phyloP scores from a whole-genome alignment of 2,797 vertebrate species.

The Pseudomugil tenellus region DNA sequence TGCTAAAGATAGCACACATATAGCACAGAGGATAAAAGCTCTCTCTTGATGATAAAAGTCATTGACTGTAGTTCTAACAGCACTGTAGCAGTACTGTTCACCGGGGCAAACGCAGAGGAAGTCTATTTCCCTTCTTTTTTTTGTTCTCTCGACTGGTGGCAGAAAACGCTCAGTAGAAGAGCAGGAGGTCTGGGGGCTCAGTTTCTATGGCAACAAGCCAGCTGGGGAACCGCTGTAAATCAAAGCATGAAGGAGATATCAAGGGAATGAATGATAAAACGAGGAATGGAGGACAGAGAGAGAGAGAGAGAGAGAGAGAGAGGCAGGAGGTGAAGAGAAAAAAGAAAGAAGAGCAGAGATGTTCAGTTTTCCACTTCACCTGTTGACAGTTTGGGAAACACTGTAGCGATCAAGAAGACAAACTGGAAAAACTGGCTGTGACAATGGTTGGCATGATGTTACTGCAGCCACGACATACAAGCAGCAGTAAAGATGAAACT shows the following conservation, averaged over 20 bases:
- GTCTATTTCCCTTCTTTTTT: constrained; percentile 33
- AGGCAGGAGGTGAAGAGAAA: constrained; percentile 18
- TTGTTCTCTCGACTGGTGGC: constrained; percentile 59
- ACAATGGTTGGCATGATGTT: neutral
- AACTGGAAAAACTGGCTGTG: constrained; percentile 7
- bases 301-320: constrained; percentile 22
- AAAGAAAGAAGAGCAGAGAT: neutral
- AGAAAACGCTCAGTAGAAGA: constrained; percentile 58
- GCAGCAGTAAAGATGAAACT: neutral
- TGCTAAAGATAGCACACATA: constrained; percentile 25
- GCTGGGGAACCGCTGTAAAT: constrained; percentile 77
- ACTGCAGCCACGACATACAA: neutral
- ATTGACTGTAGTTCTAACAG: constrained; percentile 19
- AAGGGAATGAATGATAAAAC: constrained; percentile 70
- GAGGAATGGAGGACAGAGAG: constrained; percentile 44
- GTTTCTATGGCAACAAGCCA: constrained; percentile 84
- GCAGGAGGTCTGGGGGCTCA: constrained; percentile 67
- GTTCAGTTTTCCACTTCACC: constrained; percentile 42
- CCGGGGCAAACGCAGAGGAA: constrained; percentile 23
- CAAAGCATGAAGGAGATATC: constrained; percentile 79
- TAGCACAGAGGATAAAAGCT: constrained; percentile 17
- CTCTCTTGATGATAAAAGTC: constrained; percentile 15
- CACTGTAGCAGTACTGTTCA: constrained; percentile 11
- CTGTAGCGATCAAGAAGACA: constrained; percentile 21
- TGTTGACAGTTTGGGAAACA: constrained; percentile 55